Evolutionary conservation across 2,113 vertebrate genomes (phyloP), one percentile per base, ranked within the genome.

Genomic region (Montifringilla adamsi): DNA sequence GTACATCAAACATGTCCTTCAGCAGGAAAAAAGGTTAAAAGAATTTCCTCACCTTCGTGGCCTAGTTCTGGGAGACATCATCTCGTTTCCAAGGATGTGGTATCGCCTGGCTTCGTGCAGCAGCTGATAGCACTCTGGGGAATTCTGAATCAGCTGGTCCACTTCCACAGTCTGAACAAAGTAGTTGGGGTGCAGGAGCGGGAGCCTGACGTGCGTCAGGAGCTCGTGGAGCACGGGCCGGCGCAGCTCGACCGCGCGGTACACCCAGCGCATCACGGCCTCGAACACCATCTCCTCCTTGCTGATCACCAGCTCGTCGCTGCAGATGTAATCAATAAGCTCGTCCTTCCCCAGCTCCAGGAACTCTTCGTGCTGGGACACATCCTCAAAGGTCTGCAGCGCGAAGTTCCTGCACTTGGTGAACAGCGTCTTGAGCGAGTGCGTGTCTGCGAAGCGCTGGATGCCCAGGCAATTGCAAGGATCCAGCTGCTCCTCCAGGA

Each of bases 91-190:
- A 12, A 99, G 99, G 92, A 99, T 99, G 28, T 99, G 99, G 97
- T 99, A 99, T 31, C 99, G 97, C 46, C 99, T 98, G 91, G 99
- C 99, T 97, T 99, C 99, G 2, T 99, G 99, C 86, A 99, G 98
- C 64, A 99, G 98, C 87, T 99, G 99, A 39, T 99, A 99, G 98
- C 99, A 99, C 91, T 99, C 99, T 1, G 99, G 98, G 53, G 99
- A 98, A 19, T 98, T 99, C 97, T 99, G 99, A 88, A 99, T 99
- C 94, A 99, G 95, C 92, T 99, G 98, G 97, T 99, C 99, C 84
- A 99, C 99, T 88, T 99, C 99, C 95, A 99, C 99, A 13, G 99
- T 99, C 97, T 99, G 99, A 91, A 99, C 99, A 81, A 99, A 99
- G 97, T 99, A 99, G 98, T 99, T 99, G 67, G 99, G 99, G 95